Evolutionary conservation across 1,140 invertebrate species (phyloP).

Genomic region (Drosophila jambulina): DNA sequence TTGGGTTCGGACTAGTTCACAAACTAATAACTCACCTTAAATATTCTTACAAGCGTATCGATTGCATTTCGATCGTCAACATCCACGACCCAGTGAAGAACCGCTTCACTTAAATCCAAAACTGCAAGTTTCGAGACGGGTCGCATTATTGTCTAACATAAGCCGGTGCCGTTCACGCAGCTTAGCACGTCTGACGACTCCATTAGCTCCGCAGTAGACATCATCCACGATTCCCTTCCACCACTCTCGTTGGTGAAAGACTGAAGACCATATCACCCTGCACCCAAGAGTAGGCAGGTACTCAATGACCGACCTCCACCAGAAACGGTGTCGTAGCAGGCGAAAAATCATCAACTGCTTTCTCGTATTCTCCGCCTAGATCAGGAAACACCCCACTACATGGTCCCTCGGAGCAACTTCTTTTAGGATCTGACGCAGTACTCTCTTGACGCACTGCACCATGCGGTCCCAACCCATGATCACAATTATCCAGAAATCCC

Average conservation of each 20-base stretch:
- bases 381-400: too few species aligned
- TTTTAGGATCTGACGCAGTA: too few species aligned
- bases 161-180: neutral
- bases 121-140: neutral
- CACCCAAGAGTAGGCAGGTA: conserved; percentile 5
- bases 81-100: neutral
- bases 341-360: neutral
- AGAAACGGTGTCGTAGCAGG: conserved; percentile 10
- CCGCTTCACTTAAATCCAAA: neutral
- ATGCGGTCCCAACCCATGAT: too few species aligned
- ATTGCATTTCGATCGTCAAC: neutral
- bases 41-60: too few species aligned
- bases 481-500: neutral
- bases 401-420: too few species aligned
- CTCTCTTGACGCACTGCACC: too few species aligned
- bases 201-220: too few species aligned
- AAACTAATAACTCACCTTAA: too few species aligned
- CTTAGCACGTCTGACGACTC: neutral
- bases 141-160: neutral
- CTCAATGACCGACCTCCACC: conserved; percentile 30
- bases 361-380: too few species aligned
- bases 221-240: neutral
- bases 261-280: too few species aligned
- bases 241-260: too few species aligned
- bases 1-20: too few species aligned